These are phyloP conservation scores for Xiphias gladius DNA, from an alignment of 2,113 vertebrate genomes.

Conservation along the genomic window DNA sequence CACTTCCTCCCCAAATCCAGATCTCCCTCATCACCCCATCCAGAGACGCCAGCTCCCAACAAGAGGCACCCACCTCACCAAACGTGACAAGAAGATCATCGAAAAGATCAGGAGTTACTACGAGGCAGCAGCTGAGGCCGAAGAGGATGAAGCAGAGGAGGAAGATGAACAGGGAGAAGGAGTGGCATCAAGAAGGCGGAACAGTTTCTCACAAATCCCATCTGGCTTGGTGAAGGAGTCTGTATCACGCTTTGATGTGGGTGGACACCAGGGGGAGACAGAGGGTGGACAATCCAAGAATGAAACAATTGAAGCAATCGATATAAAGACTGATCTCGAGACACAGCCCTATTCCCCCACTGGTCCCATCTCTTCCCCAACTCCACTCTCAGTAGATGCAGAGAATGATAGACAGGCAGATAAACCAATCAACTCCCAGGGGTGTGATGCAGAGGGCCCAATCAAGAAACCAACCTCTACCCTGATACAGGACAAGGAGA, in stretches of 20 bases:
- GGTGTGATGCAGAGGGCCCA: not conserved
- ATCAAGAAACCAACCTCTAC: not conserved
- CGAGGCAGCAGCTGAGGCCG: conserved; percentile 79
- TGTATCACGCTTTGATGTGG: conserved; percentile 76
- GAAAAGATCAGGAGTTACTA: conserved; percentile 89
- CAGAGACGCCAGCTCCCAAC: conserved; percentile 41
- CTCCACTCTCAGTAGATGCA: not conserved
- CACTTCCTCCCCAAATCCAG: not conserved
- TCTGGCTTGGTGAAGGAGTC: conserved; percentile 84
- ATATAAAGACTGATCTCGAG: not conserved
- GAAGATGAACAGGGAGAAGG: conserved; percentile 28
- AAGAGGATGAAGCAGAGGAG: conserved; percentile 25
- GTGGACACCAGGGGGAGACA: conserved; percentile 59
- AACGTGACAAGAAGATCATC: conserved; percentile 84
- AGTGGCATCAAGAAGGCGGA: conserved; percentile 52
- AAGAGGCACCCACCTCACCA: conserved; percentile 64
- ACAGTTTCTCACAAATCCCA: conserved; percentile 84
- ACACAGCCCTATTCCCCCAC: not conserved
- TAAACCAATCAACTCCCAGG: not conserved
- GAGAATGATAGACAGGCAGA: not conserved
- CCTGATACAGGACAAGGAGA: not conserved
- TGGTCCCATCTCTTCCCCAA: not conserved
- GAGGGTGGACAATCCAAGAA: conserved; percentile 31
- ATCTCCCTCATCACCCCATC: not conserved
- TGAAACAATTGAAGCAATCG: conserved; percentile 4